Conservation (phyloP, 2,888 invertebrate genomes). For the Zaprionus lineosus region DNA sequence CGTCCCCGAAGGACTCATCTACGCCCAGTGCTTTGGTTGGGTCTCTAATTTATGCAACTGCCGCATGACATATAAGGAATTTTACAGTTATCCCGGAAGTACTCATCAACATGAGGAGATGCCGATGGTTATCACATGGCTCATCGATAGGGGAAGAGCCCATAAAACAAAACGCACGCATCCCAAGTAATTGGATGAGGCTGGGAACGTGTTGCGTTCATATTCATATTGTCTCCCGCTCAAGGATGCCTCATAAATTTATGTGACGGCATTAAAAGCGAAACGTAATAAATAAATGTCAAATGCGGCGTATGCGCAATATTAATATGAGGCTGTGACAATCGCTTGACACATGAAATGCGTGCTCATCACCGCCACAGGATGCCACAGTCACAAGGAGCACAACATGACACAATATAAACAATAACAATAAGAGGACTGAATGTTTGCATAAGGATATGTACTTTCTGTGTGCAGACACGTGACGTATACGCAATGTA, state of each 20-base stretch:
- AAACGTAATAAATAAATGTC: constrained; percentile 63
- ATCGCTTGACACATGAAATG: constrained; percentile 64
- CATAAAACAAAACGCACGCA: constrained; percentile 53
- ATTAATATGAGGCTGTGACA: constrained; percentile 48
- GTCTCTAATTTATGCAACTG: constrained; percentile 62
- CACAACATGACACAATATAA: constrained; percentile 20
- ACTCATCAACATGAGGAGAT: neutral
- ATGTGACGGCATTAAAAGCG: constrained; percentile 54
- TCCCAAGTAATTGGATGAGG: constrained; percentile 45
- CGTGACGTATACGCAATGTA: constrained; percentile 28
- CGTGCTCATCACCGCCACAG: too few species aligned
- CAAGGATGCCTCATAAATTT: constrained; percentile 66
- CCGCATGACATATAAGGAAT: constrained; percentile 33
- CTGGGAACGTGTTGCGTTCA: constrained; percentile 65
- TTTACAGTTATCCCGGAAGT: constrained; percentile 31
- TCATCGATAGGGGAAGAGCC: neutral
- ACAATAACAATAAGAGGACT: constrained; percentile 56
- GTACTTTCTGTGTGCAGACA: constrained; percentile 1
- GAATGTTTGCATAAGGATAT: constrained; percentile 25
- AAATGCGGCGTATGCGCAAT: constrained; percentile 66
- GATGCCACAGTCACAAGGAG: too few species aligned
- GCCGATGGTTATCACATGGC: neutral
- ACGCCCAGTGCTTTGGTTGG: too few species aligned
- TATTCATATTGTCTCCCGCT: constrained; percentile 58
- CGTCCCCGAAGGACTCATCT: too few species aligned